These are phyloP conservation scores for Papilio elwesi DNA, from an alignment of 2,888 invertebrate species.

Conservation along the genomic window DNA sequence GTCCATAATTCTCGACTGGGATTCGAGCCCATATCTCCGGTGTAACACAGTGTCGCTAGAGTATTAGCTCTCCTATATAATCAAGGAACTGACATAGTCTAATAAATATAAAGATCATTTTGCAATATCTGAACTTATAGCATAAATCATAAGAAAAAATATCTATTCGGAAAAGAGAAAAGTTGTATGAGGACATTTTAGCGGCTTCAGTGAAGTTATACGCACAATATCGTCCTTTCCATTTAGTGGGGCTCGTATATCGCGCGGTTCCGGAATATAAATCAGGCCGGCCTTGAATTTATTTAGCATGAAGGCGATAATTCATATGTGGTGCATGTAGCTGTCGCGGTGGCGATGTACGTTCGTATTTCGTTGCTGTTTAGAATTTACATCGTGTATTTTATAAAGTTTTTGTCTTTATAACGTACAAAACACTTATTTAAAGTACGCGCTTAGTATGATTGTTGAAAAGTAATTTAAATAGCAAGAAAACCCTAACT, in stretches of 20 bases:
- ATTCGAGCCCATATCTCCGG: too few species aligned
- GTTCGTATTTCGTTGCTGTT: constrained; percentile 14
- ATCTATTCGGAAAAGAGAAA: constrained; percentile 6
- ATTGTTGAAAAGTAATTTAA: too few species aligned
- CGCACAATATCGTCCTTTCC: constrained; percentile 16
- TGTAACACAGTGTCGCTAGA: too few species aligned
- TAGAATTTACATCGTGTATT: constrained; percentile 9
- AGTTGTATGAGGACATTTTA: constrained; percentile 12
- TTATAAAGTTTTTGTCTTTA: too few species aligned
- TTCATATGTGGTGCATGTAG: constrained; percentile 22
- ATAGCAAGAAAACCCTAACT: too few species aligned
- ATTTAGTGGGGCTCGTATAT: constrained; percentile 24
- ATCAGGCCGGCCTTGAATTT: constrained; percentile 29
- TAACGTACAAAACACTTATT: background rate
- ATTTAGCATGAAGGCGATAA: constrained; percentile 19
- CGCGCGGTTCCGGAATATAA: constrained; percentile 32
- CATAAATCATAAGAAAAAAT: constrained; percentile 7
- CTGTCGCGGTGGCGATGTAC: background rate
- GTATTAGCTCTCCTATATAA: too few species aligned
- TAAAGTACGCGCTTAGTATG: too few species aligned
- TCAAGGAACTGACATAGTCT: too few species aligned
- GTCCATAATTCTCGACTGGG: too few species aligned
- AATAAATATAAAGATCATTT: background rate
- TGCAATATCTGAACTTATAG: background rate
- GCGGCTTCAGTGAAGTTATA: constrained; percentile 11